Evolutionary conservation across 2,797 vertebrate genomes (phyloP), one percentile per base, ranked within the genome.

Genomic region (Muscicapa striata): DNA sequence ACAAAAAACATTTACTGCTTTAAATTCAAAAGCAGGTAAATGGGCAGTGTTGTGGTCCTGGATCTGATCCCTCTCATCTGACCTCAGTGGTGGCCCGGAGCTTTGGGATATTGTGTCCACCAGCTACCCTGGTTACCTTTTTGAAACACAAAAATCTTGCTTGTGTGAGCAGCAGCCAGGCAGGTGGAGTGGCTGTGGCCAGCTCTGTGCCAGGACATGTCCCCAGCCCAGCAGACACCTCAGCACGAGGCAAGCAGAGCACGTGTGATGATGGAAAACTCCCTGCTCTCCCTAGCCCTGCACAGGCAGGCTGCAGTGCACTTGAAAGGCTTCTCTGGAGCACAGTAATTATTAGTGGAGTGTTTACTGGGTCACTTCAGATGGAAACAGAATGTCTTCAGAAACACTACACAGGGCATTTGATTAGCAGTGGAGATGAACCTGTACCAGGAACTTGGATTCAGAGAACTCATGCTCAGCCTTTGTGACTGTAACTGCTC

Each of bases 181-280:
- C 29, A 61, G 46, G 34, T 0, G 2, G 6, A 18, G 48, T 0
- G 1, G 27, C 32, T 34, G 48, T 0, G 1, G 27, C 32, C 38
- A 79, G 38, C 52, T 46, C 27, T 48, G 16, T 34, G n/a, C 41
- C 1, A 20, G 21, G 32, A 32, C 3, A 3, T 11, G n/a, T 57
- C 13, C 49, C 10, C 26, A 64, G 34, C 38, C 23, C 1, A 1
- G 49, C 2, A 5, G 30, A n/a, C 24, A 32, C 3, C 1, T 32
- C 34, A 61, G 24, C n/a, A 20, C 0, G 2, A 23, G 45, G n/a
- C 40, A 66, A 67, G 36, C 29, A 41, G 15, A 21, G 48, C 6
- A 38, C 6, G 2, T 3, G 4, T 36, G 66, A 34, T 8, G 13
- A 41, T 8, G 13, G 9, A 52, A 48, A 67, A 24, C 5, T 32